Percentiles rank a stretch among this genome's conserved stretches.
Conservation (phyloP, 2,113 vertebrate genomes). For the Gymnobelideus leadbeateri region DNA sequence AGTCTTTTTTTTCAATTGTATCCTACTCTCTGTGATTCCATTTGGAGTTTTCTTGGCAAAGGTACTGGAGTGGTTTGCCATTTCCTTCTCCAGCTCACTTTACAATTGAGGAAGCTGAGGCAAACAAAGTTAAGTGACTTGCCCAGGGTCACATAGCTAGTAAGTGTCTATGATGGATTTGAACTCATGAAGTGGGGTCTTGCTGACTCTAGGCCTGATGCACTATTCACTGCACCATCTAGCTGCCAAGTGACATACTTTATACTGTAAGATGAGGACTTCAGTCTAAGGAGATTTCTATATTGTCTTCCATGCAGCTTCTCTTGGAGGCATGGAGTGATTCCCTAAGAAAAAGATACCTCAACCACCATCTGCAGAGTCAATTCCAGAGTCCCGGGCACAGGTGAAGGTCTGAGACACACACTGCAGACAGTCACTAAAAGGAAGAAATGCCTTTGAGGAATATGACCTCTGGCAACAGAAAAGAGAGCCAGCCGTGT, state of each 20-base stretch:
- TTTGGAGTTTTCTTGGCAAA: background rate
- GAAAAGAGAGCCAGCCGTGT: background rate
- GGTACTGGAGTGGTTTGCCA: background rate
- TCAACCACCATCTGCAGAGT: background rate
- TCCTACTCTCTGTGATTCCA: background rate
- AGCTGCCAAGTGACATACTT: background rate
- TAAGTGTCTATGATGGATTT: background rate
- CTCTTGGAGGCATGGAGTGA: background rate
- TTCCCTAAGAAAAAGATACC: background rate
- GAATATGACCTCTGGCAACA: background rate
- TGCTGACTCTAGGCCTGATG: background rate
- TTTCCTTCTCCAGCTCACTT: background rate
- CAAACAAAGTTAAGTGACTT: background rate
- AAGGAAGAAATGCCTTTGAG: background rate
- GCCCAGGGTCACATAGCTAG: background rate
- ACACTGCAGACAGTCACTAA: background rate
- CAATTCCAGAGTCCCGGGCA: background rate
- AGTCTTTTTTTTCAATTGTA: background rate
- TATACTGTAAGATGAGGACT: background rate
- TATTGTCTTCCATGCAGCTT: background rate
- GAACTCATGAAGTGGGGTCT: background rate
- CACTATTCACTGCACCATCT: background rate
- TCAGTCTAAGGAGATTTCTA: background rate
- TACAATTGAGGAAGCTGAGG: background rate
- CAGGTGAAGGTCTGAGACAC: background rate